Evolutionary conservation across 2,888 invertebrate genomes (phyloP).

Genomic region (Leptothorax acervorum): DNA sequence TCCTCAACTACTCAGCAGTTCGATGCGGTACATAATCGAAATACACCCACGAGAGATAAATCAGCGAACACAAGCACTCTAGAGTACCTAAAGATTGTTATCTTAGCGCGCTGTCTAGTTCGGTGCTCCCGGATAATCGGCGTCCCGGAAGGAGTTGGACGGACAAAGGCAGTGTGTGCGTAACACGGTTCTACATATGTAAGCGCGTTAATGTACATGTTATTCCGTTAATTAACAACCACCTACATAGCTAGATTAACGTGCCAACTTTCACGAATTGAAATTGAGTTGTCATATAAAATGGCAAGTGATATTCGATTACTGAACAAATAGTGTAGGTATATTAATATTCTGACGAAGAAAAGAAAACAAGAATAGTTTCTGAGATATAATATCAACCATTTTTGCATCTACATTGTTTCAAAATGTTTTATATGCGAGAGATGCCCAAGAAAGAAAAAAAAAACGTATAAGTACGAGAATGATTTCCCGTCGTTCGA

Average conservation of each 20-base stretch:
- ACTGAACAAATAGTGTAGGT: background rate
- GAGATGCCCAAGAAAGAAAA: background rate
- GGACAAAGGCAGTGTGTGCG: constrained; percentile 9
- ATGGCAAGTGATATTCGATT: background rate
- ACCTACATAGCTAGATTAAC: background rate
- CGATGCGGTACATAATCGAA: constrained; percentile 35
- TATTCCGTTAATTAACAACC: constrained; percentile 21
- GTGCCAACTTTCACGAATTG: background rate
- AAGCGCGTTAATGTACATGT: background rate
- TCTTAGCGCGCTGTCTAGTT: constrained; percentile 52
- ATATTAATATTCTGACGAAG: background rate
- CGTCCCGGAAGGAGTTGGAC: constrained; percentile 40
- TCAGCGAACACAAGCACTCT: constrained; percentile 10
- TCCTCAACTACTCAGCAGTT: constrained; percentile 5
- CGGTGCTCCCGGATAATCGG: constrained; percentile 53
- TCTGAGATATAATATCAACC: background rate
- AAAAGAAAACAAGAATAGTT: background rate
- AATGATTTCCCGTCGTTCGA: background rate
- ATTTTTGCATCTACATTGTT: constrained; percentile 3
- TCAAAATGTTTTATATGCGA: background rate
- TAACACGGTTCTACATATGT: constrained; percentile 6
- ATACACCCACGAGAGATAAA: constrained; percentile 28
- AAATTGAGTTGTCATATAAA: constrained; percentile 7
- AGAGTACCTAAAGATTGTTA: constrained; percentile 48
- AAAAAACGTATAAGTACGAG: background rate